These are phyloP conservation scores for Masnerella sp. DNA, from an alignment of 2,888 invertebrate genomes.

Conservation along the genomic window DNA sequence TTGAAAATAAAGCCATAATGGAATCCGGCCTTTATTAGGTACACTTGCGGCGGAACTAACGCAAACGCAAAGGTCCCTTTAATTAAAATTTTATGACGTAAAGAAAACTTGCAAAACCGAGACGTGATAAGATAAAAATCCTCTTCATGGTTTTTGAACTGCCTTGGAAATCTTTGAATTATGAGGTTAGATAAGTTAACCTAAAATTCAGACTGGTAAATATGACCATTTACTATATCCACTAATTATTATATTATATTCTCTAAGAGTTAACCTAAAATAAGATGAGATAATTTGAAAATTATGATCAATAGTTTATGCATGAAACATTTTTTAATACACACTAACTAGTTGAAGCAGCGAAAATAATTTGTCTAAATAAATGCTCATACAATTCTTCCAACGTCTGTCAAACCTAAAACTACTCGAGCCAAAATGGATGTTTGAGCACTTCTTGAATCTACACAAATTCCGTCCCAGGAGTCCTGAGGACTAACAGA, in stretches of 20 bases:
- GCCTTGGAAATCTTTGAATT: no score
- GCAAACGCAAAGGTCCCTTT: background rate
- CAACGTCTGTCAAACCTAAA: background rate
- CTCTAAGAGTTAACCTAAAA: no score
- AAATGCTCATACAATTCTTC: no score
- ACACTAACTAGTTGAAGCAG: no score
- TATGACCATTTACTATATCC: no score
- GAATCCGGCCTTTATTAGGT: slow-evolving; percentile 32
- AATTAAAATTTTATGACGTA: slow-evolving; percentile 34
- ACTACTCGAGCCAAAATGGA: background rate
- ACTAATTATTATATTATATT: no score
- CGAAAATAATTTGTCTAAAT: no score
- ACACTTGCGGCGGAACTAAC: slow-evolving; percentile 15
- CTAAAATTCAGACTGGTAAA: no score
- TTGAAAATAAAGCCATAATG: slow-evolving; percentile 44
- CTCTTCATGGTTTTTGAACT: slow-evolving; percentile 40
- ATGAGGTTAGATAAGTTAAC: no score
- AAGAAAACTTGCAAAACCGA: slow-evolving; percentile 37
- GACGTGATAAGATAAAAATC: slow-evolving; percentile 25
- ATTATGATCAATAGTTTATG: no score
- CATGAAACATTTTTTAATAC: no score
- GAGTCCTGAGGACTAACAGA: slow-evolving; percentile 9
- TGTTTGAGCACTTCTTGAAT: background rate
- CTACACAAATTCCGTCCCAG: background rate
- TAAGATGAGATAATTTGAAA: no score